Evolutionary conservation across 2,888 invertebrate genomes (phyloP).

Genomic region (Byasa hedistus): DNA sequence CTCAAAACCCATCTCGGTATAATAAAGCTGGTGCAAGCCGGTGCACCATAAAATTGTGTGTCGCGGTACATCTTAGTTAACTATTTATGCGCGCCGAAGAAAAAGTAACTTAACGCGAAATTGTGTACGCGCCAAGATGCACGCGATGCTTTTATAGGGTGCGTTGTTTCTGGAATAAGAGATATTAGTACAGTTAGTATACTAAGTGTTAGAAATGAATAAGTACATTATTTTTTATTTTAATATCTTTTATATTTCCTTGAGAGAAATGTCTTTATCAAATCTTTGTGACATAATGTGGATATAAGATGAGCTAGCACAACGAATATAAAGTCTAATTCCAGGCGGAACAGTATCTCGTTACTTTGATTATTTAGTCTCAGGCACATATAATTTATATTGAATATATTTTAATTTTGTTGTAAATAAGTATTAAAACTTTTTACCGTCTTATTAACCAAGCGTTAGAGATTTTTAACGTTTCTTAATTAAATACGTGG

Average conservation of each 20-base stretch:
- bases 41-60: slow-evolving; percentile 53
- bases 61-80: slow-evolving; percentile 54
- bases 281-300: too few species aligned
- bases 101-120: slow-evolving; percentile 45
- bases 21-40: slow-evolving; percentile 49
- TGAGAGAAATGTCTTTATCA: too few species aligned
- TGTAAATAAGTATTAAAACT: too few species aligned
- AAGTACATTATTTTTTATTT: background rate
- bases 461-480: too few species aligned
- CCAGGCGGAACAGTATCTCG: too few species aligned
- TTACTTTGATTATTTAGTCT: too few species aligned
- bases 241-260: background rate
- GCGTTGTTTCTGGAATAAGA: slow-evolving; percentile 30
- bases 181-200: slow-evolving; percentile 2
- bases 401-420: too few species aligned
- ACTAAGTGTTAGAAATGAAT: background rate
- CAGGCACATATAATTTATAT: too few species aligned
- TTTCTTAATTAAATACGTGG: too few species aligned
- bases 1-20: slow-evolving; percentile 32
- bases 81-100: slow-evolving; percentile 47
- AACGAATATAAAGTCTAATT: too few species aligned
- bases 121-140: slow-evolving; percentile 34
- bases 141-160: slow-evolving; percentile 41
- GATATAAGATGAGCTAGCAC: too few species aligned
- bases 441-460: too few species aligned